Conservation (phyloP, 2,888 invertebrate genomes). For the Dryomyza anilis region DNA sequence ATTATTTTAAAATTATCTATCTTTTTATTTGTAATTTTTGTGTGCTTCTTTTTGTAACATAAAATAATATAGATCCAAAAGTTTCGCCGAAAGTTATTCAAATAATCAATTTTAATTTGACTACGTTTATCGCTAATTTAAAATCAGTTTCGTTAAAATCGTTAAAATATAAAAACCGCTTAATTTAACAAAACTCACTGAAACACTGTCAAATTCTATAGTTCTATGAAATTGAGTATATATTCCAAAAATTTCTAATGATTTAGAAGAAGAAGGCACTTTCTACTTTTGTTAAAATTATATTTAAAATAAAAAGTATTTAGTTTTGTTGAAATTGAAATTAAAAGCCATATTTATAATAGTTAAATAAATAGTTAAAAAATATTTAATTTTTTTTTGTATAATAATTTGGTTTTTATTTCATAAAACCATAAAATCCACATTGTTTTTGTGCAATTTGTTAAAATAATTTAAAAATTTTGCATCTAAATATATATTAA, state of each 20-base stretch:
- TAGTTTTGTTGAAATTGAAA: too few relatives aligned
- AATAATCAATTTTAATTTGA: too few relatives aligned
- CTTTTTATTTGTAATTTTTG: too few relatives aligned
- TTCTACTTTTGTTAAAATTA: too few relatives aligned
- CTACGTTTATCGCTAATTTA: too few relatives aligned
- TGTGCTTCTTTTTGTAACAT: too few relatives aligned
- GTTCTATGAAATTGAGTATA: too few relatives aligned
- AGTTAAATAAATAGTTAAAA: neutral
- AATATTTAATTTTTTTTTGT: neutral
- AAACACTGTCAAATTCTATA: too few relatives aligned
- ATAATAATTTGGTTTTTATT: neutral
- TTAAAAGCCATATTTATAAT: neutral
- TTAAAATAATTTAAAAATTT: conserved; percentile 40
- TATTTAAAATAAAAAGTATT: too few relatives aligned
- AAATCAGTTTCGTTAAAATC: neutral
- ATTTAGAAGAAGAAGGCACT: conserved; percentile 41
- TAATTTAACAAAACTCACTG: too few relatives aligned
- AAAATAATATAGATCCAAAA: conserved; percentile 41
- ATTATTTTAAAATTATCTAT: too few relatives aligned
- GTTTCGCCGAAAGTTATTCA: conserved; percentile 50
- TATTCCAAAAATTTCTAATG: conserved; percentile 27
- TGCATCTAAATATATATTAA: conserved; percentile 42
- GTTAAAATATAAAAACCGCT: conserved; percentile 33
- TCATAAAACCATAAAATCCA: neutral
- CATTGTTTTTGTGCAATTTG: neutral